A percentile compares a stretch with the other conserved stretches of the same genome.
These are phyloP conservation scores for Orchesellides sinensis DNA, from an alignment of 2,888 invertebrate genomes.

Conservation along the genomic window DNA sequence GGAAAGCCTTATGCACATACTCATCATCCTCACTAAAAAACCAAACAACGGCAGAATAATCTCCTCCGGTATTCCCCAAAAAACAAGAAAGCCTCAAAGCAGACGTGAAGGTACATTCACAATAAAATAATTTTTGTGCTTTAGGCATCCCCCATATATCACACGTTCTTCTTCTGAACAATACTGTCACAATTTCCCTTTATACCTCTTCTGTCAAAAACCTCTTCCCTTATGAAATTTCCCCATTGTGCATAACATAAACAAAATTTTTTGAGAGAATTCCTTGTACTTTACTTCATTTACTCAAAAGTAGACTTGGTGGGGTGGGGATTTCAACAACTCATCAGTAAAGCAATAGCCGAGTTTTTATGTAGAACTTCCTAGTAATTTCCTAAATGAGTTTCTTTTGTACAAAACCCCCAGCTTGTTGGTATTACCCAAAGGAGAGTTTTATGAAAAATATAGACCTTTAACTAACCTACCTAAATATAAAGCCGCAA, in stretches of 20 bases:
- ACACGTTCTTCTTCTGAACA: background rate
- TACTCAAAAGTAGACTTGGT: no score
- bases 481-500: no score
- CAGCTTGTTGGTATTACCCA: conserved; percentile 6
- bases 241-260: conserved; percentile 17
- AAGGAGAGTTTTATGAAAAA: background rate
- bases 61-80: conserved; percentile 48
- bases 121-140: background rate
- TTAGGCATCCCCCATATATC: background rate
- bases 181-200: background rate
- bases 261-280: background rate
- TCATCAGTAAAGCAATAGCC: background rate
- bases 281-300: background rate
- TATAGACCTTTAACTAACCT: no score
- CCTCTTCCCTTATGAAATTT: background rate
- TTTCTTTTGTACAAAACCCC: background rate
- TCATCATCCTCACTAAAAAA: background rate
- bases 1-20: background rate
- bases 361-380: conserved; percentile 6
- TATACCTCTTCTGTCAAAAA: background rate
- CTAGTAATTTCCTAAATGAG: conserved; percentile 27
- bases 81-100: conserved; percentile 17
- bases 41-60: background rate
- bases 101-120: background rate
- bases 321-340: no score